A percentile compares a stretch with the other conserved stretches of the same genome.
These are phyloP conservation scores for Oncorhynchus masou DNA, from an alignment of 2,113 vertebrate genomes.

Conservation along the genomic window DNA sequence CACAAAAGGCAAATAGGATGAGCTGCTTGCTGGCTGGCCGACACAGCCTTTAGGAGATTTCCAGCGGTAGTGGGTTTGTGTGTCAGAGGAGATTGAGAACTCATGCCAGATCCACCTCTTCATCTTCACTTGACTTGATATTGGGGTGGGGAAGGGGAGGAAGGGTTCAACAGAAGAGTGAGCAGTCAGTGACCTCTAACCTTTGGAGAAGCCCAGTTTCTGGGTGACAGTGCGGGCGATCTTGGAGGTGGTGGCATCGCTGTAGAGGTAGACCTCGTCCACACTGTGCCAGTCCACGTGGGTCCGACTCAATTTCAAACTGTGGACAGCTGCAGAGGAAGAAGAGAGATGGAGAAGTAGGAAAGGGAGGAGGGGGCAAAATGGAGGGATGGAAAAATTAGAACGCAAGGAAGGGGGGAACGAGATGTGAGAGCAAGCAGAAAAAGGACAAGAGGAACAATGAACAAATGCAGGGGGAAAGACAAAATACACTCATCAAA, in stretches of 20 bases:
- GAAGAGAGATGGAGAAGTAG: background rate
- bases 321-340: constrained; percentile 81
- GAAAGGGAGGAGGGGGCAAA: constrained; percentile 23
- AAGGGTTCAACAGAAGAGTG: background rate
- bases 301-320: constrained; percentile 90
- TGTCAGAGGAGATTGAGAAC: constrained; percentile 23
- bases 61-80: constrained; percentile 14
- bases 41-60: constrained; percentile 37
- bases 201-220: constrained; percentile 97
- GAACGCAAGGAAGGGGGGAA: background rate
- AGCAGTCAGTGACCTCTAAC: constrained; percentile 64
- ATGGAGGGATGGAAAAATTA: constrained; percentile 12
- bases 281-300: constrained; percentile 97
- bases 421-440: background rate
- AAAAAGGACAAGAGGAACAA: background rate
- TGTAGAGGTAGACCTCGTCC: constrained; percentile 97
- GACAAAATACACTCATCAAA: constrained; percentile 6
- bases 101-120: background rate
- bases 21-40: constrained; percentile 18
- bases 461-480: background rate
- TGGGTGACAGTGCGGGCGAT: constrained; percentile 95
- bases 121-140: constrained; percentile 7
- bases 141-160: no score
- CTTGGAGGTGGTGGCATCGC: constrained; percentile 97
- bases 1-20: no score